A percentile compares a stretch with the other conserved stretches of the same genome.
These are phyloP conservation scores for Erynnis tages DNA, from an alignment of 2,888 invertebrate species.

Conservation along the genomic window DNA sequence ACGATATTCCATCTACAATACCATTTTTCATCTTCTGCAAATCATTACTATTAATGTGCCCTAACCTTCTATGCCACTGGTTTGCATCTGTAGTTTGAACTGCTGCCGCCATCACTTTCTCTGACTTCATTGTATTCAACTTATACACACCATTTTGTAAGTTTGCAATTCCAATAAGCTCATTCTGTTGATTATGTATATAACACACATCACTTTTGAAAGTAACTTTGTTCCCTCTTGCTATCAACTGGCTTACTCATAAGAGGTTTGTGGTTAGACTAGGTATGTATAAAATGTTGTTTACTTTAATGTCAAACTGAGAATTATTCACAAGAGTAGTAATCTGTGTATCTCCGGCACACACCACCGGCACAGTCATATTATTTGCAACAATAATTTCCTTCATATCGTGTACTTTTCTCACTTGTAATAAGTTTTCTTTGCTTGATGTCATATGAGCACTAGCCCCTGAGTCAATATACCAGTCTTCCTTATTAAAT, in stretches of 20 bases:
- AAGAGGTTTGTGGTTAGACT: constrained; percentile 24
- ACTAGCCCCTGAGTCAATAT: constrained; percentile 30
- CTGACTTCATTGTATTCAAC: constrained; percentile 2
- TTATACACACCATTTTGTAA: constrained; percentile 17
- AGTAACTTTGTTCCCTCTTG: constrained; percentile 26
- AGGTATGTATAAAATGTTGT: constrained; percentile 27
- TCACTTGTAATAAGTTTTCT: constrained; percentile 17
- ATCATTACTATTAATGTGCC: constrained; percentile 22
- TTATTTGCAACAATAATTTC: constrained; percentile 20
- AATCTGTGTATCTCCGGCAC: constrained; percentile 20
- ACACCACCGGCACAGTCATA: constrained; percentile 9
- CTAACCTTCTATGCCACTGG: constrained; percentile 21
- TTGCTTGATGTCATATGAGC: constrained; percentile 14
- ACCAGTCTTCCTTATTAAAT: constrained; percentile 29
- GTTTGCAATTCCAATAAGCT: constrained; percentile 8
- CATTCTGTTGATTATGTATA: constrained; percentile 6
- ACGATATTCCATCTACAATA: constrained; percentile 1
- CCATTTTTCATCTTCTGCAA: constrained; percentile 20
- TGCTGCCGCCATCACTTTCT: constrained; percentile 7
- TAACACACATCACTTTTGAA: constrained; percentile 23
- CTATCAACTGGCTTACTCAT: constrained; percentile 28
- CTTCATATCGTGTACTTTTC: constrained; percentile 4
- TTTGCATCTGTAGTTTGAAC: background rate
- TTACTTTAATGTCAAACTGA: constrained; percentile 11
- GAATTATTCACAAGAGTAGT: constrained; percentile 13